Evolutionary conservation across 2,797 vertebrate species (phyloP).

Genomic region (Mustela erminea): DNA sequence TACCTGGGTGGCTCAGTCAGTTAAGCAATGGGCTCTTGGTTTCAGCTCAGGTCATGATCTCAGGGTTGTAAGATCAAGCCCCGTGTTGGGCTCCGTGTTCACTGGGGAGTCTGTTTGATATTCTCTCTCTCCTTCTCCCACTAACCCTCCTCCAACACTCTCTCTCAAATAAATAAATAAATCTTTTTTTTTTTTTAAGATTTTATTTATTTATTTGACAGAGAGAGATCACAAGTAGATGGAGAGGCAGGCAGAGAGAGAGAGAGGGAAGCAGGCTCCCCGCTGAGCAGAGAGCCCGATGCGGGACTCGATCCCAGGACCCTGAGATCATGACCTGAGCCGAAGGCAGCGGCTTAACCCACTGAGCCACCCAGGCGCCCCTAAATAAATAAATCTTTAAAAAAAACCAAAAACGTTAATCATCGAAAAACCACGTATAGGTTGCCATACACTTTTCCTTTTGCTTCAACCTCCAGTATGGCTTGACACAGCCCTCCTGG

Average conservation of each 20-base stretch:
- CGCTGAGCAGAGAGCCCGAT: too few relatives aligned
- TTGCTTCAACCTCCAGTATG: neutral
- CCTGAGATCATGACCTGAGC: too few relatives aligned
- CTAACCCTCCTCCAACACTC: too few relatives aligned
- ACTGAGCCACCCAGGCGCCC: too few relatives aligned
- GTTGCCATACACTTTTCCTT: neutral
- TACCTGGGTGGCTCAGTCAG: neutral
- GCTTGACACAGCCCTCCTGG: neutral
- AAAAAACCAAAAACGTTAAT: too few relatives aligned
- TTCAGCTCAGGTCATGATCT: neutral
- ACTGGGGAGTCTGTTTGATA: neutral
- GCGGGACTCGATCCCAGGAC: too few relatives aligned
- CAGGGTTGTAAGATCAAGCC: neutral
- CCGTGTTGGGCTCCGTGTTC: neutral
- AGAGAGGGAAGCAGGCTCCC: too few relatives aligned
- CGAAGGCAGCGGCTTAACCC: too few relatives aligned
- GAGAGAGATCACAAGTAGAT: too few relatives aligned
- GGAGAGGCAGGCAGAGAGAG: too few relatives aligned
- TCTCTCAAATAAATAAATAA: neutral
- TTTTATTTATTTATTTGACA: too few relatives aligned
- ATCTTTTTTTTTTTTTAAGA: too few relatives aligned
- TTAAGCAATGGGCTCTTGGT: neutral
- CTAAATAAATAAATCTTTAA: neutral
- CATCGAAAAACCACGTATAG: neutral
- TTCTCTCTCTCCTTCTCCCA: neutral